Conservation (phyloP, 1,140 invertebrate species). For the Helicorthomorpha holstii region DNA sequence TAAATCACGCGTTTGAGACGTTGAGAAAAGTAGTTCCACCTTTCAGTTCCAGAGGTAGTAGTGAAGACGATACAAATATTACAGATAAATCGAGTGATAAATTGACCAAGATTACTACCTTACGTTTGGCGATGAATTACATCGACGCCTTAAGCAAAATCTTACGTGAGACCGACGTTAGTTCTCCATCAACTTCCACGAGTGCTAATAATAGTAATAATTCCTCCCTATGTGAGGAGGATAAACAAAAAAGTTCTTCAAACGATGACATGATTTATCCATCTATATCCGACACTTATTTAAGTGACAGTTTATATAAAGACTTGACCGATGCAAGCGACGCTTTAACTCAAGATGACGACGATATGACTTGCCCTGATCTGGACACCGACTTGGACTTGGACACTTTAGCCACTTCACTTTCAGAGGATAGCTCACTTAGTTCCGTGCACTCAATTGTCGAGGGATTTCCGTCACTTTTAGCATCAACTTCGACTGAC, state of each 20-base stretch:
- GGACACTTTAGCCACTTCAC: background rate
- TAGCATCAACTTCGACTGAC: constrained; percentile 5
- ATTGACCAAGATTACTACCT: constrained; percentile 70
- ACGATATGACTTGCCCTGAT: background rate
- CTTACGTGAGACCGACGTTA: constrained; percentile 19
- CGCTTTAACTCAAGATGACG: background rate
- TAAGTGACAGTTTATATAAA: background rate
- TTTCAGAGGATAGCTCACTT: too few relatives aligned
- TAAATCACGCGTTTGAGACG: constrained; percentile 69
- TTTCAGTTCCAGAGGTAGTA: constrained; percentile 22
- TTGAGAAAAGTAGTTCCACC: constrained; percentile 53
- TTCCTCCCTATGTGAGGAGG: too few relatives aligned
- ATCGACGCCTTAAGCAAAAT: constrained; percentile 44
- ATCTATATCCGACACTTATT: background rate
- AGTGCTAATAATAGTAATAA: background rate
- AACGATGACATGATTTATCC: background rate
- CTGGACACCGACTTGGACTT: background rate
- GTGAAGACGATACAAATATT: constrained; percentile 14
- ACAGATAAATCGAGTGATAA: constrained; percentile 34
- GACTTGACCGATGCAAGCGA: background rate
- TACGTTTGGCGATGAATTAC: constrained; percentile 72
- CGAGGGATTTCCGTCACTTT: constrained; percentile 2
- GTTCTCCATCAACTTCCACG: background rate
- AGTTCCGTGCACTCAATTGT: background rate
- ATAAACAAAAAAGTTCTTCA: too few relatives aligned